A percentile compares a stretch with the other conserved stretches of the same genome.
Evolutionary conservation across 2,888 invertebrate species (phyloP).

Genomic region (Lepidocyrtoides sp.): DNA sequence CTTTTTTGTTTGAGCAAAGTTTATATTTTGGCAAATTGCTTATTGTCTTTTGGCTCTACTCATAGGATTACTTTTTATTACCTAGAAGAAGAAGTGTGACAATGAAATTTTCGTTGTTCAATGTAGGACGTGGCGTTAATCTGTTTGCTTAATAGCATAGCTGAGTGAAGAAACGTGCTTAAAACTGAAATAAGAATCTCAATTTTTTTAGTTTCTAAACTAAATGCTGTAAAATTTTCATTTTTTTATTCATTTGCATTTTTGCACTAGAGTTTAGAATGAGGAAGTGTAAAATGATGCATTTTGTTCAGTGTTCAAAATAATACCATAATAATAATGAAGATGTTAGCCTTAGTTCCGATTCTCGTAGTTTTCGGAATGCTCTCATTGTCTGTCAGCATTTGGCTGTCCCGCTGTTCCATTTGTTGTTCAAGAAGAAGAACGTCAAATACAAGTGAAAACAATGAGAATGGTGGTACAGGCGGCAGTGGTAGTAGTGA

Average conservation of each 20-base stretch:
- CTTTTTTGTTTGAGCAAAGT: too few relatives aligned
- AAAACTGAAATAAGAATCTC: background rate
- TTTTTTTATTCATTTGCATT: background rate
- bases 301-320: background rate
- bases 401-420: conserved; percentile 80
- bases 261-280: background rate
- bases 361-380: conserved; percentile 81
- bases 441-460: conserved; percentile 43
- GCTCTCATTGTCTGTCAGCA: conserved; percentile 80
- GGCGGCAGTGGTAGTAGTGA: background rate
- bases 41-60: conserved; percentile 47
- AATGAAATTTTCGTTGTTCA: conserved; percentile 35
- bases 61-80: conserved; percentile 1
- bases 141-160: conserved; percentile 20
- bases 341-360: conserved; percentile 81
- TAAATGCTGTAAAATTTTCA: background rate
- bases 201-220: background rate
- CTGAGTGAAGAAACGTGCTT: background rate
- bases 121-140: conserved; percentile 54
- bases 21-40: conserved; percentile 33
- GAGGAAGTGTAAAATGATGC: background rate
- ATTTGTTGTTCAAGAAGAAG: conserved; percentile 49
- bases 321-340: conserved; percentile 60
- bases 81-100: conserved; percentile 53
- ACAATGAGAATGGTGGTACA: background rate